Conservation (phyloP, 2,888 invertebrate genomes). For the Nasonia oneida region DNA sequence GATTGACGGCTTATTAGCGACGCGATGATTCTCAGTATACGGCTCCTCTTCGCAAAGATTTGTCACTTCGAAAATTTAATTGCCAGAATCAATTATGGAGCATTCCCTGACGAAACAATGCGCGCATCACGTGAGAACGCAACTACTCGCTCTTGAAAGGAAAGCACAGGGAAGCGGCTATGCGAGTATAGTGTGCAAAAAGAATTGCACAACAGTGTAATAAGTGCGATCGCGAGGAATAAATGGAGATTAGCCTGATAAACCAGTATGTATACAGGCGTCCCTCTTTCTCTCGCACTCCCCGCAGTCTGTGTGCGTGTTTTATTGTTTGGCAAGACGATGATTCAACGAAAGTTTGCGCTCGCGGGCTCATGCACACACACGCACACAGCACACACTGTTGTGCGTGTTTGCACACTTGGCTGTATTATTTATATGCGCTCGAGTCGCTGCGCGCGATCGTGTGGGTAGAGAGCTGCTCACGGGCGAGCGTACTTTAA, state of each 20-base stretch:
- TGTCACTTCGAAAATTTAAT: neutral
- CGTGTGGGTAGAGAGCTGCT: neutral
- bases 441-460: constrained; percentile 1
- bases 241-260: constrained; percentile 30
- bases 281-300: neutral
- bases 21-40: neutral
- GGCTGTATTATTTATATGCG: constrained; percentile 42
- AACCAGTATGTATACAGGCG: neutral
- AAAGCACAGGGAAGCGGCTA: constrained; percentile 7
- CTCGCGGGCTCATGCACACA: neutral
- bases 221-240: neutral
- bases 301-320: neutral
- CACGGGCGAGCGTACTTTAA: constrained; percentile 11
- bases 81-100: neutral
- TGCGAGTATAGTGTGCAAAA: constrained; percentile 10
- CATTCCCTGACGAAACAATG: constrained; percentile 2
- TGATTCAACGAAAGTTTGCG: constrained; percentile 53
- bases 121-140: neutral
- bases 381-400: no score
- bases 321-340: constrained; percentile 50
- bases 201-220: constrained; percentile 31
- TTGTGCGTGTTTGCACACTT: constrained; percentile 22
- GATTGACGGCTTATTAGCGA: constrained; percentile 4
- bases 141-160: constrained; percentile 29
- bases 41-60: neutral